These are phyloP conservation scores for Scaptomyza caliginosa DNA, from an alignment of 2,888 invertebrate species.

Conservation along the genomic window DNA sequence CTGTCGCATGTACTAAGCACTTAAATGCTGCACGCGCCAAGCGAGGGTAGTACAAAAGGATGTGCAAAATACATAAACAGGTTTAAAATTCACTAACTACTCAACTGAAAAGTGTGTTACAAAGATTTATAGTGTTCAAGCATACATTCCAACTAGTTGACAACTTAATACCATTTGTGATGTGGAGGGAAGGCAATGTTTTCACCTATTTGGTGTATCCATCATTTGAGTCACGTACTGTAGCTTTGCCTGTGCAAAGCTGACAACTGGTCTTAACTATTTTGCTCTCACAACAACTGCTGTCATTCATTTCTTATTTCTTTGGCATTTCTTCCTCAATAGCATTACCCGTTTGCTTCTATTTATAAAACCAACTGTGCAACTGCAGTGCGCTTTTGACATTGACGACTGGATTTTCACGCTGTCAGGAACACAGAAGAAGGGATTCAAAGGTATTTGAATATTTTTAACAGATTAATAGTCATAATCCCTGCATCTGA, in stretches of 20 bases:
- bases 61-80: not conserved
- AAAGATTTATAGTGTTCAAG: not conserved
- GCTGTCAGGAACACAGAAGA: not conserved
- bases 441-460: not conserved
- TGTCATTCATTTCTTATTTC: not conserved
- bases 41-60: not conserved
- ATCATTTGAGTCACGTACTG: not conserved
- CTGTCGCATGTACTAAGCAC: slow-evolving; percentile 1
- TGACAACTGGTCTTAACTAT: not conserved
- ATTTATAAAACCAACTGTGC: not conserved
- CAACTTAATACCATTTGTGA: not conserved
- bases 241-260: not conserved
- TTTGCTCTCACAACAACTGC: not conserved
- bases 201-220: not conserved
- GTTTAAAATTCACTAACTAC: not conserved
- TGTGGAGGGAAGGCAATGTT: not conserved
- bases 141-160: not conserved
- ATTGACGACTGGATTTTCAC: not conserved
- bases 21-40: not conserved
- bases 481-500: too few relatives aligned
- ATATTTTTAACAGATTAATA: too few relatives aligned
- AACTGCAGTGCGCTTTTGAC: not conserved
- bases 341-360: not conserved
- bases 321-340: not conserved
- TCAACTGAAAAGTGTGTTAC: not conserved